Conservation (phyloP, 2,888 invertebrate genomes). For the Eupsilia transversa region DNA sequence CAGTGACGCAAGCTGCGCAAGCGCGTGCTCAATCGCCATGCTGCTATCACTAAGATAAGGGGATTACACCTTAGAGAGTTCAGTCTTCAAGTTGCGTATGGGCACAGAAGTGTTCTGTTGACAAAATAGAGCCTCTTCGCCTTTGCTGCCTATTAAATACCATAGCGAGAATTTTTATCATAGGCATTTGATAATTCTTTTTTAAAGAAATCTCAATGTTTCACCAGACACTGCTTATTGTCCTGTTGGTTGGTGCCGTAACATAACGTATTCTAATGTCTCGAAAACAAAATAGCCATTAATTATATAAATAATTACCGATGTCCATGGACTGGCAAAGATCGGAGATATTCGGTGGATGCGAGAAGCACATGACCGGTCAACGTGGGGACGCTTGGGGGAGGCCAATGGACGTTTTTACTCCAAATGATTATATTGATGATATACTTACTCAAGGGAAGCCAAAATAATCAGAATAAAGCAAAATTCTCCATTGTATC, state of each 20-base stretch:
- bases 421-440: not conserved
- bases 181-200: too few relatives aligned
- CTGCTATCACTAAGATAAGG: conserved; percentile 57
- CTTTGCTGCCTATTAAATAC: not conserved
- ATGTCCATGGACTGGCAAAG: not conserved
- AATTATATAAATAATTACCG: not conserved
- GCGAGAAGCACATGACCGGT: not conserved
- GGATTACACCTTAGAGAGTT: conserved; percentile 39
- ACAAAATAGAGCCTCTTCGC: conserved; percentile 16
- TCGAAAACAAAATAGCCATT: not conserved
- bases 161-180: too few relatives aligned
- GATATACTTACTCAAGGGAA: not conserved
- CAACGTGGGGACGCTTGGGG: not conserved
- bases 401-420: not conserved
- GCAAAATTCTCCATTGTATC: not conserved
- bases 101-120: conserved; percentile 23
- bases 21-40: conserved; percentile 71
- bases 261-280: not conserved
- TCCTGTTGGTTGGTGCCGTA: not conserved
- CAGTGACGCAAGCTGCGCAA: conserved; percentile 74
- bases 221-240: not conserved
- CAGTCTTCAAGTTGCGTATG: conserved; percentile 13
- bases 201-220: not conserved
- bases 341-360: not conserved
- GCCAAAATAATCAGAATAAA: conserved; percentile 2